Base-by-base conservation (phyloP, 2,888 invertebrate species). In the Scaptomyza reducta region DNA sequence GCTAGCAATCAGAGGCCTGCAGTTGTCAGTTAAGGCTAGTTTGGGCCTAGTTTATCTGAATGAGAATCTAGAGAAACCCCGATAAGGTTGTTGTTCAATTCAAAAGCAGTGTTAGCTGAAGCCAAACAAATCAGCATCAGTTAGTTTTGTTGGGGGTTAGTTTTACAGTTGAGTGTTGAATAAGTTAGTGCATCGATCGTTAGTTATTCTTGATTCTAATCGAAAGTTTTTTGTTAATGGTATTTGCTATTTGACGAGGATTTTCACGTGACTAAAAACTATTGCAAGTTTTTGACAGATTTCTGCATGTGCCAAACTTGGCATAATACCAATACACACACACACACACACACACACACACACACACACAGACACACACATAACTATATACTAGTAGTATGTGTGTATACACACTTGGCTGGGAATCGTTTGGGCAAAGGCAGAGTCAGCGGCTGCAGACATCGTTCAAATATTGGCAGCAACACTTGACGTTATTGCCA, bases 401-500 rank as follows among this genome's bases (percentile, higher is more conserved):
- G 3, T 11, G 1, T 13, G 33, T 35, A 14, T 35, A 14, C 3
- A 18, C 7, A 18, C 16, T 35, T 9, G 41, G 29, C 45, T 14
- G 29, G 11, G 44, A 35, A 56, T 59, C 59, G 57, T 58, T 62
- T 63, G 71, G 46, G 74, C 38, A 70, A 53, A 57, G 67, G 59
- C 76, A 67, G 9, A 71, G 66, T 56, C 76, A 70, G n/a, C 77
- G 77, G 66, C 76, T 77, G 74, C 74, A 77, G 62, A 74, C 77
- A 72, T 68, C 66, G 72, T 70, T 74, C 81, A 71, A 74, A 81
- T 78, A 83, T 83, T 83, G 85, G 83, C 79, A 81, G 82, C 79
- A 84, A 81, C 85, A 79, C 87, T 87, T 85, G 87, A 74, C 73
- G 82, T 87, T 87, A 87, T 82, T 87, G 87, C 79, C 87, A 84